Evolutionary conservation across 2,888 invertebrate species (phyloP).

Genomic region (Epiblema foenella): DNA sequence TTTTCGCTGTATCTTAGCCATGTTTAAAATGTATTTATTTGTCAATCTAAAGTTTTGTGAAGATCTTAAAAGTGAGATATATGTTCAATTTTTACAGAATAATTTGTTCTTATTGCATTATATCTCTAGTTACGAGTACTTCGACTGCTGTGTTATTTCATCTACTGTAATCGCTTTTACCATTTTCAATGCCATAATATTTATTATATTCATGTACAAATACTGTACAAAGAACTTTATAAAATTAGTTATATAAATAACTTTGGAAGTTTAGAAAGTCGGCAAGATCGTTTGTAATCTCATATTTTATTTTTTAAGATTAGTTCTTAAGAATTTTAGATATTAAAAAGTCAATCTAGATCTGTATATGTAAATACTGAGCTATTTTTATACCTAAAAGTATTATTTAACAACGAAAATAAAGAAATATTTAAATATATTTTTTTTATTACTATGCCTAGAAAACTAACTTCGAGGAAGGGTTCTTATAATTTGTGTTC

Average conservation of each 20-base stretch:
- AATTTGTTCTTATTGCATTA: slow-evolving; percentile 44
- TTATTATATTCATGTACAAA: slow-evolving; percentile 62
- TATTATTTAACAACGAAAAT: slow-evolving; percentile 66
- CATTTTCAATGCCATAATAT: slow-evolving; percentile 60
- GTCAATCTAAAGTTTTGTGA: background rate
- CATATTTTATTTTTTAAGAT: slow-evolving; percentile 32
- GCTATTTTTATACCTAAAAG: slow-evolving; percentile 63
- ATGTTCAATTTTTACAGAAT: background rate
- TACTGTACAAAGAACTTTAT: slow-evolving; percentile 48
- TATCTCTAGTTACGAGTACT: slow-evolving; percentile 37
- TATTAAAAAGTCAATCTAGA: slow-evolving; percentile 39
- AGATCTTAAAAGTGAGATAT: background rate
- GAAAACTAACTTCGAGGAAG: background rate
- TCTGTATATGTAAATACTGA: slow-evolving; percentile 58
- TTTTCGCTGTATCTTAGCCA: slow-evolving; percentile 59
- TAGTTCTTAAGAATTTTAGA: slow-evolving; percentile 14
- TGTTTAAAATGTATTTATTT: slow-evolving; percentile 27
- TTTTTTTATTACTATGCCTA: background rate
- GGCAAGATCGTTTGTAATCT: slow-evolving; percentile 34
- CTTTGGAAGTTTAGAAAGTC: slow-evolving; percentile 16
- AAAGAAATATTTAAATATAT: slow-evolving; percentile 49
- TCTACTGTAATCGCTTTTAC: slow-evolving; percentile 41
- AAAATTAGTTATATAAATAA: slow-evolving; percentile 19
- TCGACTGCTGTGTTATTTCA: slow-evolving; percentile 47
- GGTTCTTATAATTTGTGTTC: too few species aligned